Evolutionary conservation across 2,888 invertebrate genomes (phyloP).

Genomic region (Heteromurus nitidus): DNA sequence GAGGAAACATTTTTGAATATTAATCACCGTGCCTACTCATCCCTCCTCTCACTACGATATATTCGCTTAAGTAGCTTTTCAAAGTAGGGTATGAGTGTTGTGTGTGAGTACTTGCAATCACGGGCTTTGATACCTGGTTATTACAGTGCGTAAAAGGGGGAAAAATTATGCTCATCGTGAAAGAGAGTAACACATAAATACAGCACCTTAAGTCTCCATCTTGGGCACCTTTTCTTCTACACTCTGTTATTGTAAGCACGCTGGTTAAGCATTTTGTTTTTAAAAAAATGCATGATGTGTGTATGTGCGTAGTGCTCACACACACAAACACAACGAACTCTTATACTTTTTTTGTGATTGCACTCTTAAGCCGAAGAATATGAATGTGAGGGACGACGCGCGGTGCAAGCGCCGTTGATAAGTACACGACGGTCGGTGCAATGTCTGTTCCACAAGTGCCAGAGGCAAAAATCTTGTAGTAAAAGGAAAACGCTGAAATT

Average conservation of each 20-base stretch:
- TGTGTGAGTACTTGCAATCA: constrained; percentile 2
- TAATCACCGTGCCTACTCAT: constrained; percentile 43
- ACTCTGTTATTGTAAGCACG: neutral
- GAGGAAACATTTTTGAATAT: constrained; percentile 51
- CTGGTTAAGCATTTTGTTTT: neutral
- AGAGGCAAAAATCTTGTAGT: constrained; percentile 36
- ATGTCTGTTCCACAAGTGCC: constrained; percentile 20
- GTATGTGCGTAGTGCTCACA: constrained; percentile 6
- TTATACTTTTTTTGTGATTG: no score
- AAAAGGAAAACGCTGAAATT: constrained; percentile 53
- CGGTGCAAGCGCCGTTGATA: no score
- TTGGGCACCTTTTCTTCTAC: constrained; percentile 43
- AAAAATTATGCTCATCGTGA: constrained; percentile 42
- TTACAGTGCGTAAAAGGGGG: constrained; percentile 43
- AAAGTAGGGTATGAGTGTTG: constrained; percentile 52
- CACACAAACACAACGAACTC: no score
- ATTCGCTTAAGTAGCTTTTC: constrained; percentile 54
- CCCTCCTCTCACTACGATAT: constrained; percentile 5
- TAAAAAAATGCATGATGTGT: neutral
- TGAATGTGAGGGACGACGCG: no score
- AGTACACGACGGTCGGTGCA: no score
- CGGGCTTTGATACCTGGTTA: constrained; percentile 42
- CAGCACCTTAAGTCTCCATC: constrained; percentile 51
- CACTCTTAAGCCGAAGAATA: no score
- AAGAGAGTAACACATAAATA: constrained; percentile 32